Conservation (phyloP, 2,888 invertebrate genomes). For the Bursaphelenchus okinawaensis region DNA sequence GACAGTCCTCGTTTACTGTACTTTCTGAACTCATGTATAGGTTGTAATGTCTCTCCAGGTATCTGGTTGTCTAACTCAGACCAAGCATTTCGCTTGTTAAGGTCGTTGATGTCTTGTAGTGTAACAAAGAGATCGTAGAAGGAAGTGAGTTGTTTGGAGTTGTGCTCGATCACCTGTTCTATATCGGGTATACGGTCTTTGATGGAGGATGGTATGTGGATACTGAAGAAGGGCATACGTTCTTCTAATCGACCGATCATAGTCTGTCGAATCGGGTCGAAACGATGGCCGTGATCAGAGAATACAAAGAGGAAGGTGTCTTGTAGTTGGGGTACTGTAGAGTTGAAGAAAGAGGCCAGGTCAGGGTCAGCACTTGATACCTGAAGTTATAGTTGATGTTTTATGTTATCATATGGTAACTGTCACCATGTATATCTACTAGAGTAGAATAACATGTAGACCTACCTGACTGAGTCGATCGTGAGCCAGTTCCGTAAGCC, state of each 20-base stretch:
- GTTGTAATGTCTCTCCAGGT: background rate
- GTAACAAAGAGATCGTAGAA: constrained; percentile 51
- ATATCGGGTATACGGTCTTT: constrained; percentile 18
- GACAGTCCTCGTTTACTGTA: constrained; percentile 25
- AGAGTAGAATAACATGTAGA: too few species aligned
- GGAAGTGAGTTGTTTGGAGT: constrained; percentile 34
- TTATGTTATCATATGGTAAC: too few species aligned
- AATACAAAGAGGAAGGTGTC: constrained; percentile 49
- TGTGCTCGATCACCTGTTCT: constrained; percentile 20
- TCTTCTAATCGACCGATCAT: constrained; percentile 47
- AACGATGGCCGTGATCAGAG: constrained; percentile 61
- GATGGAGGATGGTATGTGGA: constrained; percentile 38
- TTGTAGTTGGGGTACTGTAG: constrained; percentile 22
- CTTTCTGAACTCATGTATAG: constrained; percentile 3
- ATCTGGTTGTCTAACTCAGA: constrained; percentile 3
- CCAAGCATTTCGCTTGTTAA: constrained; percentile 13
- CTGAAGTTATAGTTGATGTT: background rate
- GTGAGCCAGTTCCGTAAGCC: constrained; percentile 59
- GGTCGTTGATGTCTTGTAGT: constrained; percentile 34
- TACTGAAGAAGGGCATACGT: constrained; percentile 51
- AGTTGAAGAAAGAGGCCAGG: background rate
- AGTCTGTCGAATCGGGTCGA: constrained; percentile 59
- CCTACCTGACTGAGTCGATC: constrained; percentile 59
- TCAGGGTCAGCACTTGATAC: background rate
- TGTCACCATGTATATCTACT: too few species aligned